Evolutionary conservation across 2,113 vertebrate genomes (phyloP).

Genomic region (Laticauda laticaudata): DNA sequence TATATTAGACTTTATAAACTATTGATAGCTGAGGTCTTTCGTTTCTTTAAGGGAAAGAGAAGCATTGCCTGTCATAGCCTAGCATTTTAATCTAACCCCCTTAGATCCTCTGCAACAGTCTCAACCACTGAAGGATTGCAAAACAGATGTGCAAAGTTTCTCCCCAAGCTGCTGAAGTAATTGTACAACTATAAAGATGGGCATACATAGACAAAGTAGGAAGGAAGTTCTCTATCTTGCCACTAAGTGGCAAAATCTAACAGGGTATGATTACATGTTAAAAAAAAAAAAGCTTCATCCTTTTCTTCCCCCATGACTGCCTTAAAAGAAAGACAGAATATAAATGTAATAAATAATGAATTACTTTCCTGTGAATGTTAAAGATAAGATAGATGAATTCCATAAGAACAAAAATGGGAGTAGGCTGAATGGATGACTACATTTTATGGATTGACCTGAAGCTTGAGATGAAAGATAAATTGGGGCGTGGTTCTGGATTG

Average conservation of each 20-base stretch:
- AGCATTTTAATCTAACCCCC: not conserved
- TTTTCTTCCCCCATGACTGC: not conserved
- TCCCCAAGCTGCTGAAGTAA: not conserved
- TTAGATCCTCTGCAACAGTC: not conserved
- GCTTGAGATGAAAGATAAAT: not conserved
- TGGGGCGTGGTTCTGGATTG: not conserved
- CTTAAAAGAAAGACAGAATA: not conserved
- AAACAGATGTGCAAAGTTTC: not conserved
- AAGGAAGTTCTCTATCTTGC: not conserved
- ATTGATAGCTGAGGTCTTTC: not conserved
- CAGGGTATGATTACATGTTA: not conserved
- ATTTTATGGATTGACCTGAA: not conserved
- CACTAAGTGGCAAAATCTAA: conserved; percentile 23
- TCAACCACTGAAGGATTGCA: not conserved
- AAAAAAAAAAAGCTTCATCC: not conserved
- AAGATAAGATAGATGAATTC: not conserved
- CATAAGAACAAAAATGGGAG: not conserved
- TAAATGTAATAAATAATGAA: not conserved
- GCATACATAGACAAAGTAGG: not conserved
- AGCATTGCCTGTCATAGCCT: not conserved
- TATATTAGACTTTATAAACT: no score
- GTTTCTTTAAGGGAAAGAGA: not conserved
- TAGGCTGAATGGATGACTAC: not conserved
- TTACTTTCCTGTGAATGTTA: not conserved
- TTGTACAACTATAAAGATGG: not conserved